phyloP scores from a whole-genome alignment of 2,888 invertebrate species.

The Amphipoea lucens region DNA sequence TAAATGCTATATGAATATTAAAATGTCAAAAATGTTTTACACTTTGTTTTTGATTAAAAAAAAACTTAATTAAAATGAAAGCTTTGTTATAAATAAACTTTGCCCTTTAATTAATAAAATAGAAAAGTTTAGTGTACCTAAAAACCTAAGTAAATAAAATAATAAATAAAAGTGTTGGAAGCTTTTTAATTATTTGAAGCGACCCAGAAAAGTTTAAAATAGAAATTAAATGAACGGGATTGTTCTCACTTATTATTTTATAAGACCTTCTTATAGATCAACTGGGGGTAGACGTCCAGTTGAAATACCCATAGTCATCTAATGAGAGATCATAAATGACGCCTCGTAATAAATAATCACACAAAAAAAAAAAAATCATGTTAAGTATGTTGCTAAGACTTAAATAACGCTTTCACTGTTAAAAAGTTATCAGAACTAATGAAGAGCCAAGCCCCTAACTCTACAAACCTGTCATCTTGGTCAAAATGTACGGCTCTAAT shows the following conservation, averaged over 20 bases:
- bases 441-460: no score
- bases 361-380: no score
- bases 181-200: constrained; percentile 15
- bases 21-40: constrained; percentile 1
- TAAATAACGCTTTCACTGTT: no score
- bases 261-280: no score
- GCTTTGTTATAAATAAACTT: constrained; percentile 17
- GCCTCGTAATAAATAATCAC: no score
- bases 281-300: no score
- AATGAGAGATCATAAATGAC: no score
- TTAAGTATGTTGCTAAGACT: no score
- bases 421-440: no score
- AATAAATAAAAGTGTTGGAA: background rate
- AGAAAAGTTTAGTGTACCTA: constrained; percentile 22
- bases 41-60: constrained; percentile 8
- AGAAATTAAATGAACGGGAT: background rate
- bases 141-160: constrained; percentile 3
- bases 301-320: no score
- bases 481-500: no score
- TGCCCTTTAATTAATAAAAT: constrained; percentile 30
- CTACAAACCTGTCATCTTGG: no score
- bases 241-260: background rate
- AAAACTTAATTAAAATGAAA: constrained; percentile 27
- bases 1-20: background rate
- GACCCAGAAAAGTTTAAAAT: background rate